These are phyloP conservation scores for Tapera naevia DNA, from an alignment of 2,797 vertebrate species.

Conservation along the genomic window DNA sequence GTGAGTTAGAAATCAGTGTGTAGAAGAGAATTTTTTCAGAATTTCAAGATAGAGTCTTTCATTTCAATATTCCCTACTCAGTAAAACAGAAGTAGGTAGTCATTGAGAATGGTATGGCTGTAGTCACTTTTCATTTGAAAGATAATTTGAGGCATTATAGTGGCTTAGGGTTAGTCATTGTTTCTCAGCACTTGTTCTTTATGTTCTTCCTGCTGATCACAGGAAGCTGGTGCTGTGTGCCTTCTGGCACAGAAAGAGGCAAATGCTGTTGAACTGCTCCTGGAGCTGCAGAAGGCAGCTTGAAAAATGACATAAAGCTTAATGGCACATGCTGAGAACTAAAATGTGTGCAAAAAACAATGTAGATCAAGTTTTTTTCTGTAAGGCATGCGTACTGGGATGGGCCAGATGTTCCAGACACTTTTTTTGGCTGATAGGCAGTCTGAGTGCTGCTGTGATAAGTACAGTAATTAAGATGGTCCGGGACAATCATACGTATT, in stretches of 20 bases:
- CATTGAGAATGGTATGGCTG: neutral
- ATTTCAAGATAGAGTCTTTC: neutral
- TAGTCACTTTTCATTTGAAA: neutral
- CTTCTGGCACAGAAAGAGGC: neutral
- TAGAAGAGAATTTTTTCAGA: neutral
- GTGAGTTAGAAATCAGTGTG: neutral
- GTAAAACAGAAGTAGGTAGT: neutral
- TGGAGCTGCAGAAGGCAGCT: slow-evolving; percentile 29
- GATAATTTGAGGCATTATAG: neutral
- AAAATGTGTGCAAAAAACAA: neutral
- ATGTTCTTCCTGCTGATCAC: neutral
- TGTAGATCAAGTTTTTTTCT: neutral
- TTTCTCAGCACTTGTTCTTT: slow-evolving; percentile 3
- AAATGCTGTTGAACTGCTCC: neutral
- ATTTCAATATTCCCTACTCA: neutral
- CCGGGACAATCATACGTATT: neutral
- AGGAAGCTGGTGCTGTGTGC: neutral
- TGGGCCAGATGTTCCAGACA: slow-evolving; percentile 40
- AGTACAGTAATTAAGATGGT: neutral
- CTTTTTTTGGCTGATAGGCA: neutral
- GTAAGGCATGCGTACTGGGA: neutral
- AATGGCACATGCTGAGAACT: slow-evolving; percentile 3
- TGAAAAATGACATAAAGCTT: slow-evolving; percentile 15
- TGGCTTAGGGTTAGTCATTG: neutral
- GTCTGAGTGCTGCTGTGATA: neutral